Base-by-base conservation (phyloP, 2,888 invertebrate species). In the Amphipyra berbera region DNA sequence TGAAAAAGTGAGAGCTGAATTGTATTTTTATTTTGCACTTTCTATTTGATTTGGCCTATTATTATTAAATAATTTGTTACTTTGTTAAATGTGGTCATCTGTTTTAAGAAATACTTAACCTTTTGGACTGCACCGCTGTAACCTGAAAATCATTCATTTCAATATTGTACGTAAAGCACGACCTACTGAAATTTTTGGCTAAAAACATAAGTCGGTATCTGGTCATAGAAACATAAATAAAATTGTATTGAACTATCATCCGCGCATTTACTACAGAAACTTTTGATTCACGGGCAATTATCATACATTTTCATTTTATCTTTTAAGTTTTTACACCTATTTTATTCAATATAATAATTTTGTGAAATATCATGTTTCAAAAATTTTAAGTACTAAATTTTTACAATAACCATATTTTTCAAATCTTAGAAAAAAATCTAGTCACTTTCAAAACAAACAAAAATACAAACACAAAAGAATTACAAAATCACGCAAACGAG, bases 401-500 rank as follows among this genome's bases (percentile, higher is more conserved):
- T n/a, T n/a, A n/a, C n/a, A n/a, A n/a, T n/a, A n/a, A n/a, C n/a
- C n/a, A n/a, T n/a, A n/a, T n/a, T n/a, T n/a, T n/a, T n/a, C n/a
- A 47, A 53, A 14, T 0, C 12, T 46, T 40, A 6, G 0, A 8
- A n/a, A 30, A 53, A 56, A 45, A 27, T 30, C 30, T 30, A 46
- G 10, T 45, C 76, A 69, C 59, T 54, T 65, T 41, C 6, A 54
- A 58, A 58, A 58, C 49, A 57, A 47, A 58, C 38, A 47, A 37
- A 45, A 33, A 62, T 53, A 54, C 55, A 72, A 78, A 53, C 68
- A 73, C 79, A 81, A 79, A 71, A 73, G 73, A 70, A 73, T 71
- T 73, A 76, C 73, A 75, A 76, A 72, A 77, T 73, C 74, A 73
- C 76, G 73, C 60, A 74, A 73, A 74, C 62, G 61, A 33, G 41